Evolutionary conservation across 2,113 vertebrate species (phyloP).

Genomic region (Cacatua alba): DNA sequence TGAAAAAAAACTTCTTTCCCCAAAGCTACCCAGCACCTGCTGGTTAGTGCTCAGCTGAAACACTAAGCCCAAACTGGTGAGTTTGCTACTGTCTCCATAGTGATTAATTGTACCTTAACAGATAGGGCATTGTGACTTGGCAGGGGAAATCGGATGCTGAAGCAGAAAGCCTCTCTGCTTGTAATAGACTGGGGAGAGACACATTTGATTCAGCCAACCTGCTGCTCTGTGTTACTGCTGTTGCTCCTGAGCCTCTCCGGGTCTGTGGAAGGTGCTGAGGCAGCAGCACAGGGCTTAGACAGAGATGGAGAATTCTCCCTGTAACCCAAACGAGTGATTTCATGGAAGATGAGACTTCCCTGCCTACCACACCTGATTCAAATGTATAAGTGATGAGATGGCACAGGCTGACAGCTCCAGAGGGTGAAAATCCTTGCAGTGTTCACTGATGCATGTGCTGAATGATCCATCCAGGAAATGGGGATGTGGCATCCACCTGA

Average conservation of each 20-base stretch:
- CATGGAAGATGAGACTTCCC: neutral
- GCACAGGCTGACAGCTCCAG: neutral
- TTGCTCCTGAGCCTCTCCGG: neutral
- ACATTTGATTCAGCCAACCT: neutral
- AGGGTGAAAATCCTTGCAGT: rapidly evolving
- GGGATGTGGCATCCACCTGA: neutral
- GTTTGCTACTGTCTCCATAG: constrained; percentile 9
- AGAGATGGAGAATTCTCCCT: neutral
- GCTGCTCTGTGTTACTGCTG: neutral
- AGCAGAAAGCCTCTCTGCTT: neutral
- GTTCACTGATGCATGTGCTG: rapidly evolving
- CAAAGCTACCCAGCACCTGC: neutral
- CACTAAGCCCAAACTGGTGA: neutral
- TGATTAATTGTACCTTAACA: neutral
- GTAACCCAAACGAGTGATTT: neutral
- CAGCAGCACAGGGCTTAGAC: neutral
- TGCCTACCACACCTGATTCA: neutral
- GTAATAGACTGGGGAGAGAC: neutral
- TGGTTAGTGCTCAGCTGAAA: neutral
- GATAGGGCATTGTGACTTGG: neutral
- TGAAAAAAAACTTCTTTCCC: neutral
- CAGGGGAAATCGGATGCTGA: neutral
- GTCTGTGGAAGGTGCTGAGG: neutral
- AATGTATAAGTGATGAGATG: neutral
- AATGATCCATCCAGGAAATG: rapidly evolving